Percentiles rank a stretch among this genome's conserved stretches.
Conservation (phyloP, 2,888 invertebrate genomes). For the Parochlus steinenii region DNA sequence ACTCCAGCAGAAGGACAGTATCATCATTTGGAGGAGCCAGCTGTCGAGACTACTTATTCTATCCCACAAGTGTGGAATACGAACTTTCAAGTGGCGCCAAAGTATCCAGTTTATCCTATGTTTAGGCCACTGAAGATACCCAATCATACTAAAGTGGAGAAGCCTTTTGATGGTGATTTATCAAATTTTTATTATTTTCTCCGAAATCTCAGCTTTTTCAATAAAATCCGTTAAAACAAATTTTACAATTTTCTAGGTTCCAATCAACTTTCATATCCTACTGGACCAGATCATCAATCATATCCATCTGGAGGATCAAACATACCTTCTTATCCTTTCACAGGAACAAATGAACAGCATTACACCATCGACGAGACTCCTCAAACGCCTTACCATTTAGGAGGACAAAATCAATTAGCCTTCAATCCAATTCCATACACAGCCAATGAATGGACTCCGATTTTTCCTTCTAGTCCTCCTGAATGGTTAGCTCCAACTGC, state of each 20-base stretch:
- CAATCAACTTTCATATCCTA: no score
- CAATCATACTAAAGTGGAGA: conserved; percentile 19
- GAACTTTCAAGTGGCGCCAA: conserved; percentile 16
- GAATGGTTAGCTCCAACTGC: no score
- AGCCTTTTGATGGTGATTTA: background rate
- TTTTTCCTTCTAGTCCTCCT: no score
- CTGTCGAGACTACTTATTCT: conserved; percentile 41
- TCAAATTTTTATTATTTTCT: conserved; percentile 7
- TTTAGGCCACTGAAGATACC: conserved; percentile 24
- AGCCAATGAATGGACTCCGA: no score
- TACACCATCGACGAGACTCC: no score
- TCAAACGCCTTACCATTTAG: no score
- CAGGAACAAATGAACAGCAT: no score
- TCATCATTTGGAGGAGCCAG: conserved; percentile 26
- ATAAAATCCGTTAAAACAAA: background rate
- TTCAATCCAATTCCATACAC: no score
- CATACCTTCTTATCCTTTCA: no score
- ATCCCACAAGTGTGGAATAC: conserved; percentile 30
- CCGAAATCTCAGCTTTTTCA: no score
- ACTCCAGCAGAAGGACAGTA: conserved; percentile 34
- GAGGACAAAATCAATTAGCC: no score
- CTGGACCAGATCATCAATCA: no score
- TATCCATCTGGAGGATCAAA: conserved; percentile 12
- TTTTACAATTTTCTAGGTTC: background rate
- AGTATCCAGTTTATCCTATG: conserved; percentile 20